A percentile compares a stretch with the other conserved stretches of the same genome.
Evolutionary conservation across 2,888 invertebrate genomes (phyloP).

Genomic region (Caenorhabditis uteleia): DNA sequence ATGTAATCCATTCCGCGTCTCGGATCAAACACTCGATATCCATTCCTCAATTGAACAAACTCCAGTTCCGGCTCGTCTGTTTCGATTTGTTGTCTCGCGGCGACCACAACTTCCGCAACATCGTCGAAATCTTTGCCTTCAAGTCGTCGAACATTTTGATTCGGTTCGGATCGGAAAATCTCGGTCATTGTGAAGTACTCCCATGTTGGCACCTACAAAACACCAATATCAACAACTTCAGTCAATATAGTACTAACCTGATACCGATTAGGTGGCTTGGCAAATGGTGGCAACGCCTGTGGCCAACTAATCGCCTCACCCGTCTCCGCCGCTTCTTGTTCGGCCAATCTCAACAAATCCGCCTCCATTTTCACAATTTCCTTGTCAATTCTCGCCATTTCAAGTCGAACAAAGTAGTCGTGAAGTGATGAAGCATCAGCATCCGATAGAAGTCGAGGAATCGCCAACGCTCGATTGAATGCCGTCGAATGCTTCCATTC

Average conservation of each 20-base stretch:
- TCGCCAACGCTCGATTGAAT: conserved; percentile 68
- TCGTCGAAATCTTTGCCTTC: conserved; percentile 72
- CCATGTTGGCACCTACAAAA: conserved; percentile 84
- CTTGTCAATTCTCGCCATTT: conserved; percentile 42
- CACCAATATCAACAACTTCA: background rate
- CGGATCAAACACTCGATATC: conserved; percentile 78
- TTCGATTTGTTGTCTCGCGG: conserved; percentile 45
- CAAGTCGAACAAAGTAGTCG: conserved; percentile 62
- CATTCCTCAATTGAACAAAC: conserved; percentile 60
- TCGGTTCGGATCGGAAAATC: conserved; percentile 83
- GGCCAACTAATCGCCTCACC: conserved; percentile 78
- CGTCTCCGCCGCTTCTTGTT: conserved; percentile 67
- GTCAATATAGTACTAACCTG: conserved; percentile 37
- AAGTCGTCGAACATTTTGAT: conserved; percentile 78
- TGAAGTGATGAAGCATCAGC: conserved; percentile 71
- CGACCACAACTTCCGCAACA: conserved; percentile 75
- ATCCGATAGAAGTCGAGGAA: conserved; percentile 70
- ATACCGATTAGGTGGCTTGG: conserved; percentile 77
- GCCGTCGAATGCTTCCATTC: conserved; percentile 38
- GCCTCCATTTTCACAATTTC: conserved; percentile 61
- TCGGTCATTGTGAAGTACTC: conserved; percentile 85
- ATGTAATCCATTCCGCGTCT: conserved; percentile 85
- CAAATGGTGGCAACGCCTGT: conserved; percentile 77
- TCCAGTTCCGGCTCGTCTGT: conserved; percentile 50
- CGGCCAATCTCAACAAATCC: conserved; percentile 72